phyloP scores from a whole-genome alignment of 2,888 invertebrate genomes.

The Drosophila putrida region DNA sequence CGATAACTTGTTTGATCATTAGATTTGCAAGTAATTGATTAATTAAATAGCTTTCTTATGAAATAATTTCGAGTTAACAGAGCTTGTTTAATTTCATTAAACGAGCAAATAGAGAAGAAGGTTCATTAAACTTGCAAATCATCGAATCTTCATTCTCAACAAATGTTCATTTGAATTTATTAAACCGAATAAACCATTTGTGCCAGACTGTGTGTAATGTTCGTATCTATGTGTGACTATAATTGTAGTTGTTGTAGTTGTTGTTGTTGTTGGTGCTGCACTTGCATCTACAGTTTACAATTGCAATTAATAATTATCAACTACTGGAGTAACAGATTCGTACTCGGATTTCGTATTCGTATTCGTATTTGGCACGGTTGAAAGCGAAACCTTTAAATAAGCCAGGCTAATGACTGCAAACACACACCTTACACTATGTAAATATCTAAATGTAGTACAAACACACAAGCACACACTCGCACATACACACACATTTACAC shows the following conservation, averaged over 20 bases:
- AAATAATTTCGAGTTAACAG: too few species aligned
- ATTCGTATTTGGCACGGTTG: neutral
- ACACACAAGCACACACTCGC: neutral
- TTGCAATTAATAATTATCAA: conserved; percentile 21
- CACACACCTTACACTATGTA: conserved; percentile 1
- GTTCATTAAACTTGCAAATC: neutral
- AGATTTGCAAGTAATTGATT: too few species aligned
- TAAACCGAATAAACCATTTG: conserved; percentile 3
- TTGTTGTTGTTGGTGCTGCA: neutral
- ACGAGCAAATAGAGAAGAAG: neutral
- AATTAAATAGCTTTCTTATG: too few species aligned
- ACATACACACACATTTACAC: neutral
- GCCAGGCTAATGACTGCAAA: conserved; percentile 4
- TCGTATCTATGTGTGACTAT: neutral
- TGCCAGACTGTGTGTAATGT: neutral
- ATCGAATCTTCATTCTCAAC: neutral
- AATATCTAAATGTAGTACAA: neutral
- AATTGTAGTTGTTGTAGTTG: neutral
- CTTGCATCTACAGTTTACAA: conserved; percentile 7
- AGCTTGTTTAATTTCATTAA: neutral
- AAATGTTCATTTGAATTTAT: neutral
- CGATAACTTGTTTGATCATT: too few species aligned
- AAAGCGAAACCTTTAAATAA: neutral
- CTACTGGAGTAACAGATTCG: conserved; percentile 9
- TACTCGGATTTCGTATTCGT: conserved; percentile 1